Base-by-base conservation (phyloP, 2,797 vertebrate genomes). In the Poecilia wingei region DNA sequence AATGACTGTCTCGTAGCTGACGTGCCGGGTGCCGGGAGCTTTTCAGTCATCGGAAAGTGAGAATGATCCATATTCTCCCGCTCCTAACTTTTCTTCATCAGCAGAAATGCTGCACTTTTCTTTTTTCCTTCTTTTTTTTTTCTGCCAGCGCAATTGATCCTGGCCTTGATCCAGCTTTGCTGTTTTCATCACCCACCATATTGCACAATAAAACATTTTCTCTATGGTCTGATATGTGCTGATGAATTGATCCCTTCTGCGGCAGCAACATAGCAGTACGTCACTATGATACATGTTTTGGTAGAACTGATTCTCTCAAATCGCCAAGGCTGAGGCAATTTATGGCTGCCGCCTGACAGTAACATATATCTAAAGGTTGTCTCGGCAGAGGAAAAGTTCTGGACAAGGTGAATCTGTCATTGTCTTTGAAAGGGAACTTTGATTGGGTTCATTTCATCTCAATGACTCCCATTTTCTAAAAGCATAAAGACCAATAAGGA, bases 201-300 rank as follows among this genome's bases (percentile, higher is more conserved):
- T 79, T 85, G 82, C 85, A 76, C 80, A 76, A 85, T 87, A 76
- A 92, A 88, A 84, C 84, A 87, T 78, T 88, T 86, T 76, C 66
- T 72, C 76, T 78, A 61, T 74, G 47, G 82, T 84, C 82, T 51
- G 79, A 76, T 86, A 84, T 79, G 82, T 61, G 81, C 87, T 89
- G 92, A 91, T 91, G 81, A 90, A 92, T 91, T 82, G 88, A 89
- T 87, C 86, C 61, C 72, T 55, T 2, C 73, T n/a, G 53, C 80
- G 1, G 75, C 79, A 31, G 85, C 79, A 83, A 78, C 74, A 80
- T 55, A 74, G 79, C 55, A 41, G 61, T 75, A 43, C 84, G 80
- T 86, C 86, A 80, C 41, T 45, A 74, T 90, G 84, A 90, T 89
- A 75, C 83, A 86, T 88, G 86, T 84, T 84, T 82, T 73, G 80